These are phyloP conservation scores for Oxyura jamaicensis DNA, from an alignment of 2,113 vertebrate genomes.

Conservation along the genomic window DNA sequence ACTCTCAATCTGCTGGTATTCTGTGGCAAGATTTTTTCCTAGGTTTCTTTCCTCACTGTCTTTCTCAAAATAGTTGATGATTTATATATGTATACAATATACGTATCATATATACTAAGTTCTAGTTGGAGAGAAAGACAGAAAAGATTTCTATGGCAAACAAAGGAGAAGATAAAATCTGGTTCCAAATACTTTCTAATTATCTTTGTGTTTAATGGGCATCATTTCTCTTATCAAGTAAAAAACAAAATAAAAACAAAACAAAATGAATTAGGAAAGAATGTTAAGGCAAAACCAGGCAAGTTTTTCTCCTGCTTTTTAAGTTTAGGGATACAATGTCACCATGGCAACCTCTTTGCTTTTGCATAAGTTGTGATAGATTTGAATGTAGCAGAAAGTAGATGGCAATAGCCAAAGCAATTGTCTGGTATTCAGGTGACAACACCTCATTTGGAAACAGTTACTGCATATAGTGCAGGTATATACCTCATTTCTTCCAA, in stretches of 20 bases:
- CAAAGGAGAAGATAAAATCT: background rate
- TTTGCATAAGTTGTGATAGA: slow-evolving; percentile 8
- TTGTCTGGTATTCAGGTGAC: slow-evolving; percentile 29
- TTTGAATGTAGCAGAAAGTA: slow-evolving; percentile 4
- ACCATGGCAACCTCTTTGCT: background rate
- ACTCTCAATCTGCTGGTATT: background rate
- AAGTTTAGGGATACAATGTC: slow-evolving; percentile 35
- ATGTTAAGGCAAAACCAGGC: background rate
- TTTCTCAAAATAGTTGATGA: background rate
- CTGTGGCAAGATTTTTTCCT: background rate
- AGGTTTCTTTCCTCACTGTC: background rate
- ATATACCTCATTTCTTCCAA: background rate
- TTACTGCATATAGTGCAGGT: background rate
- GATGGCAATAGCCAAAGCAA: slow-evolving; percentile 37
- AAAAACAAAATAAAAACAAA: background rate
- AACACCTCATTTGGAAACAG: slow-evolving; percentile 41
- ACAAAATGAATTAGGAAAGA: background rate
- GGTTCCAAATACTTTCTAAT: background rate
- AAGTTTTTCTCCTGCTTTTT: background rate
- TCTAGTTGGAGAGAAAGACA: background rate
- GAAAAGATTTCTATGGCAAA: background rate
- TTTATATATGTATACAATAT: background rate
- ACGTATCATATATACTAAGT: background rate
- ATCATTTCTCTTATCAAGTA: background rate
- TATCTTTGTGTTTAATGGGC: background rate